These are phyloP conservation scores for Chromoteleia sp. DNA, from an alignment of 2,888 invertebrate species.

Conservation along the genomic window DNA sequence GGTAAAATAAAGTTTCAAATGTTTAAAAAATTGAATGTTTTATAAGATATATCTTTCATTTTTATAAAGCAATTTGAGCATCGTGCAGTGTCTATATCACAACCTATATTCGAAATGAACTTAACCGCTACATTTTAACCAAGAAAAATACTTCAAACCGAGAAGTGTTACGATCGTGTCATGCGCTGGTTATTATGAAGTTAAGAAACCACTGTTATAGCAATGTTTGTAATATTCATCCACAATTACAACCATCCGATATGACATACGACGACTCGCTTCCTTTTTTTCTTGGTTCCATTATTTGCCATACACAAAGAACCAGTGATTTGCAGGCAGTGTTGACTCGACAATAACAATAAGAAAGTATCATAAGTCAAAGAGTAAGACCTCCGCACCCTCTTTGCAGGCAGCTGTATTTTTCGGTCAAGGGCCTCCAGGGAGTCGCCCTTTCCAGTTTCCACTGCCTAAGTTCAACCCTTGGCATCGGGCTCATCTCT, in stretches of 20 bases:
- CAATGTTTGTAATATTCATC: constrained; percentile 21
- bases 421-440: constrained; percentile 78
- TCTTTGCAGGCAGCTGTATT: constrained; percentile 72
- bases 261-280: constrained; percentile 27
- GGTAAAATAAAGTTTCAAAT: no score
- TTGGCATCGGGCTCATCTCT: constrained; percentile 65
- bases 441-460: constrained; percentile 75
- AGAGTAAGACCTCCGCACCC: constrained; percentile 71
- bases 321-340: constrained; percentile 69
- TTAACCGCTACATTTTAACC: neutral
- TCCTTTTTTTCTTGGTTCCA: constrained; percentile 35
- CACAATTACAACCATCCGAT: constrained; percentile 32
- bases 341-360: constrained; percentile 71
- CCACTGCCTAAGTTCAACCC: constrained; percentile 62
- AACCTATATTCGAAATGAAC: no score
- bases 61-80: no score
- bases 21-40: no score
- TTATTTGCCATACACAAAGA: constrained; percentile 42
- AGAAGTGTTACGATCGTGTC: constrained; percentile 37
- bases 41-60: no score
- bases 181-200: constrained; percentile 36
- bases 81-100: no score
- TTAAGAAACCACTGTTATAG: constrained; percentile 53
- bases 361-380: constrained; percentile 70
- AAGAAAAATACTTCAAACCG: no score